Evolutionary conservation across 2,797 vertebrate species (phyloP).

Genomic region (Argya squamiceps): DNA sequence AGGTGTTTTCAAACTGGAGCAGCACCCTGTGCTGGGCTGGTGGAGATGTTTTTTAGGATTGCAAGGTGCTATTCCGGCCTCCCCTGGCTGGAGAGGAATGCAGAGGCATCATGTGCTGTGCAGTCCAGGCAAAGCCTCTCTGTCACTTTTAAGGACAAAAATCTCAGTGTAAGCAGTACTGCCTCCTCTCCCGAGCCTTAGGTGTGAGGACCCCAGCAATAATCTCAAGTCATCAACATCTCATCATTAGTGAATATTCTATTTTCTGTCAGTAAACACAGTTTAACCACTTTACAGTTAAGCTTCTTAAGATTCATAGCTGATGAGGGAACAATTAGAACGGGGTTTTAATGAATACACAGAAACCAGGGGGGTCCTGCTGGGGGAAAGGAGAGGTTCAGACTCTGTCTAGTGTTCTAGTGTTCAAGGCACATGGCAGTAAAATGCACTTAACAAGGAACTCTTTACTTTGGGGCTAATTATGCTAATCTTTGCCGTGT

Average conservation of each 20-base stretch:
- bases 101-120: accelerated
- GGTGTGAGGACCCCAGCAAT: not conserved
- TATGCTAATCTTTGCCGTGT: conserved; percentile 3
- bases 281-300: conserved; percentile 70
- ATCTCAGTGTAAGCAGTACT: not conserved
- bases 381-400: conserved; percentile 24
- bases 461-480: conserved; percentile 39
- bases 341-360: conserved; percentile 71
- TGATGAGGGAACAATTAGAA: conserved; percentile 75
- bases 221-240: conserved; percentile 42
- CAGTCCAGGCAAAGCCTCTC: not conserved
- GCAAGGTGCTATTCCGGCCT: not conserved
- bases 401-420: not conserved
- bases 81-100: not conserved
- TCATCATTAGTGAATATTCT: conserved; percentile 68
- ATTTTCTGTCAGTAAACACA: conserved; percentile 74
- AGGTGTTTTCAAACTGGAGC: not conserved
- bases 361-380: conserved; percentile 49
- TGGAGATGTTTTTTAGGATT: not conserved
- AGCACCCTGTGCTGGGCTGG: not conserved
- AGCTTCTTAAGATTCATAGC: conserved; percentile 75
- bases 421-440: not conserved
- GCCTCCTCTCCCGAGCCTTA: not conserved
- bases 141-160: not conserved
- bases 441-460: conserved; percentile 37